Percentiles rank a stretch among this genome's conserved stretches.
Evolutionary conservation across 2,888 invertebrate genomes (phyloP).

Genomic region (Monoplex corrugatus): DNA sequence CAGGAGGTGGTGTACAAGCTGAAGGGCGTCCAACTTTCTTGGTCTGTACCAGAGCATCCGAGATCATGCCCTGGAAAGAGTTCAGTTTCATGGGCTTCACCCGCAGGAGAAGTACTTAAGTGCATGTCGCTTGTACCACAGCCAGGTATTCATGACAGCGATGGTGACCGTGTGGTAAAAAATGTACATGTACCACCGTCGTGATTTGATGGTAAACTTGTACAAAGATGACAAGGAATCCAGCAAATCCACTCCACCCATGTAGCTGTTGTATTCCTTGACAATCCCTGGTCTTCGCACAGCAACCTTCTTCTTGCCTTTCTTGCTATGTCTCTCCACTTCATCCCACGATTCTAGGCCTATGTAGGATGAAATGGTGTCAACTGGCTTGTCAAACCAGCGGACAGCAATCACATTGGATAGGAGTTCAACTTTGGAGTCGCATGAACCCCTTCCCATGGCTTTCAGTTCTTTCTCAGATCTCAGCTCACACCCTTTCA

Average conservation of each 20-base stretch:
- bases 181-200: slow-evolving; percentile 58
- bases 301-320: slow-evolving; percentile 31
- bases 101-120: slow-evolving; percentile 49
- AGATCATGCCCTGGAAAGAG: too few relatives aligned
- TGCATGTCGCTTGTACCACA: slow-evolving; percentile 55
- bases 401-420: slow-evolving; percentile 53
- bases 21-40: too few relatives aligned
- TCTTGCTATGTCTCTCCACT: slow-evolving; percentile 35
- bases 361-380: slow-evolving; percentile 56
- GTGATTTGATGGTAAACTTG: slow-evolving; percentile 52
- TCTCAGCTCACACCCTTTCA: slow-evolving; percentile 54
- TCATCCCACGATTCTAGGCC: slow-evolving; percentile 50
- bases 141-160: slow-evolving; percentile 56
- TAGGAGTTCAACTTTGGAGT: slow-evolving; percentile 52
- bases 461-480: slow-evolving; percentile 59
- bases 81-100: too few relatives aligned
- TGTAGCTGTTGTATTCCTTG: slow-evolving; percentile 49
- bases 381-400: slow-evolving; percentile 63
- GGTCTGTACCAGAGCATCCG: too few relatives aligned
- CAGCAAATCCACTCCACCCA: slow-evolving; percentile 51
- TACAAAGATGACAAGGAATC: slow-evolving; percentile 46
- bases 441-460: slow-evolving; percentile 54
- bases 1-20: slow-evolving; percentile 23
- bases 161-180: slow-evolving; percentile 57
- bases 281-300: slow-evolving; percentile 50